Base-by-base conservation (phyloP, 2,797 vertebrate genomes). In the Synanceia verrucosa region DNA sequence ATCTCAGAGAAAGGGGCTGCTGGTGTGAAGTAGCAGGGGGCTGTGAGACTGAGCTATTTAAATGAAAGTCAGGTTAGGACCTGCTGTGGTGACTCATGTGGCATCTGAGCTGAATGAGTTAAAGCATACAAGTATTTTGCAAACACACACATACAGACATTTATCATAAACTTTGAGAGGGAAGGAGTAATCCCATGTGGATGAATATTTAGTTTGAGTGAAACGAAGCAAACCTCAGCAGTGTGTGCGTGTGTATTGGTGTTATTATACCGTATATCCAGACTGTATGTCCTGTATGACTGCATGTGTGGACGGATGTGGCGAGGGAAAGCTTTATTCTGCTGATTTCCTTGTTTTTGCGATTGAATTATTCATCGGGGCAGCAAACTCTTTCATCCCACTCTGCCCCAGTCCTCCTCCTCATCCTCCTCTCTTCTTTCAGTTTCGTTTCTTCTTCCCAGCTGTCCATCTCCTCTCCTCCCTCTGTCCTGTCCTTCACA, bases 61-160 rank as follows among this genome's bases (percentile, higher is more conserved):
- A 88, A 84, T 82, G 59, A 78, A 85, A 85, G 81, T 76, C 77
- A 81, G 86, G 78, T 78, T 78, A 61, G 66, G 68, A 78, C 79
- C 64, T 66, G 72, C 76, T 64, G 31, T n/a, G 78, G 68, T 70
- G 68, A 70, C 72, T 13, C 69, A 65, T 64, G 79, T 55, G 53
- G 19, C 52, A 4, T 18, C 21, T 4, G 2, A 53, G 7, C 43
- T 69, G 37, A 50, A 57, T 0, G 43, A 4, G 2, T 12, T 16
- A 28, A 65, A 3, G 12, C 47, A 36, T 18, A n/a, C 26, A 52
- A 66, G 65, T 47, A 62, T 53, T 65, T 68, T 65, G 11, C 43
- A 8, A 43, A 53, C 26, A 50, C 47, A 69, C 29, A 66, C 33
- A 34, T 58, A 9, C 28, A 47, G 50, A 50, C n/a, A n/a, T n/a